Percentiles rank a stretch among this genome's conserved stretches.
Conservation (phyloP, 2,113 vertebrate species). For the Gasterosteus nipponicus region DNA sequence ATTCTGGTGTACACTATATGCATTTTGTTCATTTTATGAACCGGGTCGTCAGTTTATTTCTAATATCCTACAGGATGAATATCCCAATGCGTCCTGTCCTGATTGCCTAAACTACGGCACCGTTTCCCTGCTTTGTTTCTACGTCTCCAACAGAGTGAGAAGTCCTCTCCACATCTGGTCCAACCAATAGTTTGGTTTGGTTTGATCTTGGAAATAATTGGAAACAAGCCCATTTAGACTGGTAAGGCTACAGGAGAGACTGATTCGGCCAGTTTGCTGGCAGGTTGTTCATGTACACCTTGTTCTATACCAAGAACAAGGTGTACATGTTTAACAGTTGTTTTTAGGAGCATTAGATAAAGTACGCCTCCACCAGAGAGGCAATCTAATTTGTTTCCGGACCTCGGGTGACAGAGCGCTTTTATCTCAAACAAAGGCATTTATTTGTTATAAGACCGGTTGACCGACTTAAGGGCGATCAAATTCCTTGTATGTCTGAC, state of each 20-base stretch:
- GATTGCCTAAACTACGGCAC: background rate
- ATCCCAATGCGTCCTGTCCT: background rate
- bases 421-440: background rate
- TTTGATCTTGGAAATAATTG: background rate
- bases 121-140: background rate
- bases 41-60: too few relatives aligned
- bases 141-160: background rate
- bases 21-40: too few relatives aligned
- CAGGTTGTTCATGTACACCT: background rate
- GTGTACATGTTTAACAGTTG: background rate
- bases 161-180: background rate
- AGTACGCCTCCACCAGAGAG: background rate
- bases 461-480: too few relatives aligned
- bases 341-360: conserved; percentile 1
- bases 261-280: background rate
- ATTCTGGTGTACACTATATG: too few relatives aligned
- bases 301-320: too few relatives aligned
- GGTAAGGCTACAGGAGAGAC: background rate
- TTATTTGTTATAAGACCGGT: too few relatives aligned
- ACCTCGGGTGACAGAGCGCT: background rate
- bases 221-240: background rate
- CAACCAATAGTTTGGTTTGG: background rate
- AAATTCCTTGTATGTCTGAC: too few relatives aligned
- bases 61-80: too few relatives aligned
- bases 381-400: background rate